Evolutionary conservation across 2,113 vertebrate genomes (phyloP).

Genomic region (Dascyllus trimaculatus): DNA sequence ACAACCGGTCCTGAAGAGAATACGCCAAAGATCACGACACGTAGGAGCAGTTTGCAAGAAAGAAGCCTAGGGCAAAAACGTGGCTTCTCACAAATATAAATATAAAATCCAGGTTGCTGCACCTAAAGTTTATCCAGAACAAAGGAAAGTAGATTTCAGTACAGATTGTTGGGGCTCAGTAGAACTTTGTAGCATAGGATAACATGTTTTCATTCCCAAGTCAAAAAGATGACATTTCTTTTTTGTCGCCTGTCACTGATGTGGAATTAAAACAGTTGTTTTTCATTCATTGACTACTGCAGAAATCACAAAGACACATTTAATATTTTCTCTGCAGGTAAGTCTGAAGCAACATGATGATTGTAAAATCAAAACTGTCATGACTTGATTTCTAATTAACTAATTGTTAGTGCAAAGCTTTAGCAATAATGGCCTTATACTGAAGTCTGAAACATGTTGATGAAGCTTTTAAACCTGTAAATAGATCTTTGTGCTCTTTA

Average conservation of each 20-base stretch:
- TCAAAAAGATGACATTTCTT: not conserved
- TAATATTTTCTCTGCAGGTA: not conserved
- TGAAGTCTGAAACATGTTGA: not conserved
- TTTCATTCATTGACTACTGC: not conserved
- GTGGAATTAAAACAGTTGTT: not conserved
- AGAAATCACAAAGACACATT: conserved; percentile 13
- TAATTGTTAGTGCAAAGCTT: not conserved
- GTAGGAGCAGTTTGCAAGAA: conserved; percentile 37
- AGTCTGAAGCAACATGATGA: not conserved
- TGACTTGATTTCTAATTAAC: conserved; percentile 2
- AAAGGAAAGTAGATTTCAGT: conserved; percentile 14
- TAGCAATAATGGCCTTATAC: not conserved
- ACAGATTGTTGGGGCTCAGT: not conserved
- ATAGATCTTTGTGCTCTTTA: not conserved
- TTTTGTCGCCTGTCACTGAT: not conserved
- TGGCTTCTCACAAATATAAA: conserved; percentile 32
- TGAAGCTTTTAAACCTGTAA: not conserved
- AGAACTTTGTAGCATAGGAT: not conserved
- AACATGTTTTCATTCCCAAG: too few species aligned
- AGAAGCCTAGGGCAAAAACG: conserved; percentile 32
- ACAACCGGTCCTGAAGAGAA: conserved; percentile 38
- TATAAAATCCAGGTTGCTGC: conserved; percentile 12
- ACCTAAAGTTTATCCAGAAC: not conserved
- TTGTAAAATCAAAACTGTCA: not conserved
- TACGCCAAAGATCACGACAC: conserved; percentile 30